Conservation (phyloP, 2,888 invertebrate genomes). For the Psylliodes chrysocephalus region DNA sequence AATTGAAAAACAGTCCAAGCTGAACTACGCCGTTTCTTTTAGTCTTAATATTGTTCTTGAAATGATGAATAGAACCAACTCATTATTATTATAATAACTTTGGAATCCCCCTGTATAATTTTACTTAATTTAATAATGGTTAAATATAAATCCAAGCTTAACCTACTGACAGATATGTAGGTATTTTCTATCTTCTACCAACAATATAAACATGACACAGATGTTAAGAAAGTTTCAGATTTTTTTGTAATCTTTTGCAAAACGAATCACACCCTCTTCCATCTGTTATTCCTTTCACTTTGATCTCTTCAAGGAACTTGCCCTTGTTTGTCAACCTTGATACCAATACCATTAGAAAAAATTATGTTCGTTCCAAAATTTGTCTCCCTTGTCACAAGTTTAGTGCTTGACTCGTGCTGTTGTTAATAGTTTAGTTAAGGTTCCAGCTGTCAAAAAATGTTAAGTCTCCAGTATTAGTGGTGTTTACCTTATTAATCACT, state of each 20-base stretch:
- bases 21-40: no score
- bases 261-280: slow-evolving; percentile 21
- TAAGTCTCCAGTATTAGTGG: slow-evolving; percentile 17
- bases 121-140: no score
- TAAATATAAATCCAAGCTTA: no score
- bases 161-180: no score
- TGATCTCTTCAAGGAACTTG: slow-evolving; percentile 20
- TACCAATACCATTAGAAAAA: slow-evolving; percentile 13
- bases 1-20: no score
- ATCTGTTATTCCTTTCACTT: slow-evolving; percentile 23
- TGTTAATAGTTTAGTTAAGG: slow-evolving; percentile 16
- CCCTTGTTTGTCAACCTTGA: slow-evolving; percentile 25
- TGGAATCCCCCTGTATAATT: no score
- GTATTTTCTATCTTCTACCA: no score
- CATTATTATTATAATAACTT: no score
- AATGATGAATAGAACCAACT: no score
- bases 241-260: slow-evolving; percentile 1
- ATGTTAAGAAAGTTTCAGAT: not conserved
- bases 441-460: slow-evolving; percentile 23
- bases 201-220: no score
- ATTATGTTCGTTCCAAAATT: slow-evolving; percentile 13
- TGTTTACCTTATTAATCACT: slow-evolving; percentile 25
- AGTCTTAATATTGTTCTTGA: no score
- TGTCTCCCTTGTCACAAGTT: slow-evolving; percentile 19
- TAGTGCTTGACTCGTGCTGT: slow-evolving; percentile 19